Evolutionary conservation across 2,888 invertebrate genomes (phyloP), one percentile per base, ranked within the genome.

Genomic region (Eupithecia pulchellata): DNA sequence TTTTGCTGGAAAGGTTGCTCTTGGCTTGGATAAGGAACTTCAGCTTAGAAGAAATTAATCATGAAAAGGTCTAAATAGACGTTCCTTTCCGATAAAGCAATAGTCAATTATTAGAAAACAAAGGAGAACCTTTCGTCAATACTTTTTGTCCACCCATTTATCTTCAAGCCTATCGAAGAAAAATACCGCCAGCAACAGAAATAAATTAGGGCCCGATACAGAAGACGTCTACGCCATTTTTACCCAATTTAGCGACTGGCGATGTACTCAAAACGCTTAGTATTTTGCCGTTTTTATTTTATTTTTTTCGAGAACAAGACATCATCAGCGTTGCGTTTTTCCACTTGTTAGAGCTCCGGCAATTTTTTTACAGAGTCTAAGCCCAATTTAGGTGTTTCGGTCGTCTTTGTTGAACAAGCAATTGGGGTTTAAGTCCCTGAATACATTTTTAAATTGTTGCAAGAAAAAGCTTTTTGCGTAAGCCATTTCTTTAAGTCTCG

Each of bases 301-400:
- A 60, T 66, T 66, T 57, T 64, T 69, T 66, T 32, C 61, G 42
- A 30, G 65, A 68, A 68, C 72, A 68, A 68, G 68, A 63, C 66
- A 63, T 66, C 61, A 69, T 69, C 68, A 68, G 52, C 62, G 63
- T 66, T 52, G 20, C 55, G 34, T 58, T 66, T 66, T 66, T 34
- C 61, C 30, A 64, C 67, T 64, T 65, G 61, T 62, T 68, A 55
- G 27, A 3, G 17, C 61, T n/a, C n/a, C 42, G 52, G 47, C 62
- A 36, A 52, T 63, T 66, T 69, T 65, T 72, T 60, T 66, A 36
- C 62, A 47, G 60, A 62, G 36, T n/a, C 57, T 47, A 20, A 11
- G 14, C 32, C 17, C 25, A 58, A 72, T 68, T 68, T 47, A 57
- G 32, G 20, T 36, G 63, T 62, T 63, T 55, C 29, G 52, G 64